Percentiles rank a stretch among this genome's conserved stretches.
These are phyloP conservation scores for Sciurus niger DNA, from an alignment of 2,113 vertebrate species.

Conservation along the genomic window DNA sequence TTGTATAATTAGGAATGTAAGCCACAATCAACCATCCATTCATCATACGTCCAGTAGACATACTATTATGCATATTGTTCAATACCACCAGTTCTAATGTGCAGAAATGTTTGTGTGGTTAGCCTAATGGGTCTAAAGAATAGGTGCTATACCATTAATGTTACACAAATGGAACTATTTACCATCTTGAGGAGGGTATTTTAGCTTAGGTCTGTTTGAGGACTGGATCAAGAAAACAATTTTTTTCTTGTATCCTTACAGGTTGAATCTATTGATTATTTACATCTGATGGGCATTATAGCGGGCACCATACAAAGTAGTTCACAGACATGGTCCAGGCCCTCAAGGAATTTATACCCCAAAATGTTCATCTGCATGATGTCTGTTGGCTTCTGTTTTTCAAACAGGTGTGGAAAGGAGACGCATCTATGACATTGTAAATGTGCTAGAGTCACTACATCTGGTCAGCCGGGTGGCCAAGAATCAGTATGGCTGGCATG, in stretches of 20 bases:
- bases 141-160: not conserved
- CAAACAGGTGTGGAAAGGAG: slow-evolving; percentile 94
- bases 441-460: slow-evolving; percentile 95
- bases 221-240: not conserved
- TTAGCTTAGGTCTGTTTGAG: not conserved
- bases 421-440: slow-evolving; percentile 97
- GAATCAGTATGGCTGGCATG: slow-evolving; percentile 97
- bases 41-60: not conserved
- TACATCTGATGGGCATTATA: not conserved
- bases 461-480: slow-evolving; percentile 96
- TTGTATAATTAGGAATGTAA: not conserved
- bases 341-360: not conserved
- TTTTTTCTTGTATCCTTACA: not conserved
- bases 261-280: not conserved
- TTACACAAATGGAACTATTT: not conserved
- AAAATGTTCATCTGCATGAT: not conserved
- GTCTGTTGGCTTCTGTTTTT: not conserved
- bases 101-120: not conserved
- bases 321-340: not conserved
- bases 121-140: not conserved
- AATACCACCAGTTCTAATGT: not conserved
- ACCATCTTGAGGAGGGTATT: not conserved
- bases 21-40: not conserved
- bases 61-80: not conserved
- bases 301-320: not conserved